Base-by-base conservation (phyloP, 2,797 vertebrate species). In the Chromobotia macracanthus region DNA sequence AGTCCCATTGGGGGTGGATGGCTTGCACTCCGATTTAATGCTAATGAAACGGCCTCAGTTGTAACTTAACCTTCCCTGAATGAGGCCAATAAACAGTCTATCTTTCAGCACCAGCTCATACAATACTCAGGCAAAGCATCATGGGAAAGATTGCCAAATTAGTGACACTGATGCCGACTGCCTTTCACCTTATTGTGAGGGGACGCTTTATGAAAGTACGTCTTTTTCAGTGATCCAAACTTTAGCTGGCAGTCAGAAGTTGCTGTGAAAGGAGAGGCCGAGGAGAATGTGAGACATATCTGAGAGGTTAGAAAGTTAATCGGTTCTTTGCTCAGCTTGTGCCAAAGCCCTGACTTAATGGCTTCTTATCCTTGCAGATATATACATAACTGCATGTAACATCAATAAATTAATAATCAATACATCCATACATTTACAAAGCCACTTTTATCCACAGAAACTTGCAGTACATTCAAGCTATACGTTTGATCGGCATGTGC, bases 291-390 rank as follows among this genome's bases (percentile, higher is more conserved):
- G 35, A 82, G 68, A 23, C 25, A 11, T 70, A 74, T 76, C 79
- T 68, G 51, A 74, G 69, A 71, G 65, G 76, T 84, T 79, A 84
- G 53, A 65, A 73, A 81, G 73, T 71, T 85, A 86, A 84, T 86
- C 71, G 75, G 69, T 50, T 16, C 53, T 85, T 79, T 31, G 73
- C 84, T 88, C 85, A 89, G 81, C 74, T 89, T 83, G 87, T 82
- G 84, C 86, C 87, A 89, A 89, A 89, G 75, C 68, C 65, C 56
- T 81, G 51, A 78, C 86, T 87, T 69, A 89, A 89, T 86, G 78
- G 72, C 64, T 60, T 78, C 81, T 83, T 90, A 90, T 89, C 85
- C 82, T 78, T 74, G 83, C 82, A 84, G 80, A 90, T 88, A 87
- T 72, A 82, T 88, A 60, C 11, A 67, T 77, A 77, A 75, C 51